These are phyloP conservation scores for Ernsta delagoae DNA, from an alignment of 2,888 invertebrate genomes.

Conservation along the genomic window DNA sequence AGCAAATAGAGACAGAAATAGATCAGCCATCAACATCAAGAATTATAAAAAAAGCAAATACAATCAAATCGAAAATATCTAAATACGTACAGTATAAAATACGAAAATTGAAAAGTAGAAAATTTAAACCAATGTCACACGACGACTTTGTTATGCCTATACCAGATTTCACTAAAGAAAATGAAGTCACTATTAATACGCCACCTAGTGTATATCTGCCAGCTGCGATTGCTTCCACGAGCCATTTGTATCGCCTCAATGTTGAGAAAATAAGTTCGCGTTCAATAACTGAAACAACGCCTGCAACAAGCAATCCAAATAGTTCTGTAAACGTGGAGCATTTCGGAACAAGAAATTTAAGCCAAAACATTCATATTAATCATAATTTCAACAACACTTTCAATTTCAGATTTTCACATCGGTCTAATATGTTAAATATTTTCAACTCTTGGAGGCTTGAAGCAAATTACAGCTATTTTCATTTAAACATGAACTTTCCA, in stretches of 20 bases:
- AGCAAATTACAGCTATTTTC: slow-evolving; percentile 51
- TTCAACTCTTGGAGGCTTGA: slow-evolving; percentile 54
- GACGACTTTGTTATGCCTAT: slow-evolving; percentile 54
- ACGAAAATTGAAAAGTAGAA: slow-evolving; percentile 52
- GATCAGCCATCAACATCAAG: slow-evolving; percentile 7
- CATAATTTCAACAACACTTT: slow-evolving; percentile 3
- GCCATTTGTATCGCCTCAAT: slow-evolving; percentile 57
- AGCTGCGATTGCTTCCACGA: slow-evolving; percentile 27
- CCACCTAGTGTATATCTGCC: not conserved
- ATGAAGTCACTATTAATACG: slow-evolving; percentile 42
- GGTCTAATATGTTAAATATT: slow-evolving; percentile 42
- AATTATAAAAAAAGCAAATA: slow-evolving; percentile 6
- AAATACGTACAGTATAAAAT: slow-evolving; percentile 47
- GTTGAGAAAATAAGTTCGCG: slow-evolving; percentile 53
- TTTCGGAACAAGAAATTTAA: not conserved
- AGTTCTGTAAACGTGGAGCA: not conserved
- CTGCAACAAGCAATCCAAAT: not conserved
- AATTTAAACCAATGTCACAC: slow-evolving; percentile 44
- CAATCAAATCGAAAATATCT: slow-evolving; percentile 15
- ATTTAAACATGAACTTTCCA: slow-evolving; percentile 35
- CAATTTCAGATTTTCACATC: slow-evolving; percentile 17
- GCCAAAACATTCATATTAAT: slow-evolving; percentile 4
- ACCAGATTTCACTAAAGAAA: slow-evolving; percentile 59
- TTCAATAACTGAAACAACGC: slow-evolving; percentile 38
- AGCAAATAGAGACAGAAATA: not conserved